A percentile compares a stretch with the other conserved stretches of the same genome.
These are phyloP conservation scores for Drosophila rubida DNA, from an alignment of 2,888 invertebrate genomes.

Conservation along the genomic window DNA sequence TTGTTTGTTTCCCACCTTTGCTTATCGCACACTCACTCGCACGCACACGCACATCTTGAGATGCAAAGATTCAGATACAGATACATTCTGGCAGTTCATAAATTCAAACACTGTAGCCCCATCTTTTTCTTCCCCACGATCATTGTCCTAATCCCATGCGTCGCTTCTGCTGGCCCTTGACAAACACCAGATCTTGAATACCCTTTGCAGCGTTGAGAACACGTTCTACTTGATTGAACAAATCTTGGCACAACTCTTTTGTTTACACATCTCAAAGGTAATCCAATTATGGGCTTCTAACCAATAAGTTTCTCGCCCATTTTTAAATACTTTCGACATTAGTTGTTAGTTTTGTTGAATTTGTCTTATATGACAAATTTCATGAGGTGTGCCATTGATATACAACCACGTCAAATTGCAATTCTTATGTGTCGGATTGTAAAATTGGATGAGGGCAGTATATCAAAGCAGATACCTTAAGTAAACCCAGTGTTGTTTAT, in stretches of 20 bases:
- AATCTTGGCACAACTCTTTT: too few species aligned
- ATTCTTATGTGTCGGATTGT: background rate
- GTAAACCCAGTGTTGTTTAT: constrained; percentile 1
- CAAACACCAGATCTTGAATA: background rate
- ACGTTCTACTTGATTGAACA: too few species aligned
- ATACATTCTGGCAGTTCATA: constrained; percentile 52
- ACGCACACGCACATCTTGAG: constrained; percentile 22
- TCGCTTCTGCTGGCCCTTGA: background rate
- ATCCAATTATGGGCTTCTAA: too few species aligned
- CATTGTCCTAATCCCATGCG: constrained; percentile 59
- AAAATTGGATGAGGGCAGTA: background rate
- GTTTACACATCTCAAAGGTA: too few species aligned
- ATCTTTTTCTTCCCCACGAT: constrained; percentile 21
- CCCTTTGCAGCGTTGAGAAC: background rate
- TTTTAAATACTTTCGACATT: too few species aligned
- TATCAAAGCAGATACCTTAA: constrained; percentile 1
- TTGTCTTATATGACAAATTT: background rate
- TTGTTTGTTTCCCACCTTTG: constrained; percentile 63
- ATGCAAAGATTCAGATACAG: constrained; percentile 52
- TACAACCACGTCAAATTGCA: background rate
- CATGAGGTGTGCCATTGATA: background rate
- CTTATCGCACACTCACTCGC: constrained; percentile 41
- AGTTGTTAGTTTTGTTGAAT: background rate
- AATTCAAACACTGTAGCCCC: constrained; percentile 57
- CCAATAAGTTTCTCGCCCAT: too few species aligned